A percentile compares a stretch with the other conserved stretches of the same genome.
phyloP scores from a whole-genome alignment of 2,888 invertebrate species.

The Blastobasis lacticolella region DNA sequence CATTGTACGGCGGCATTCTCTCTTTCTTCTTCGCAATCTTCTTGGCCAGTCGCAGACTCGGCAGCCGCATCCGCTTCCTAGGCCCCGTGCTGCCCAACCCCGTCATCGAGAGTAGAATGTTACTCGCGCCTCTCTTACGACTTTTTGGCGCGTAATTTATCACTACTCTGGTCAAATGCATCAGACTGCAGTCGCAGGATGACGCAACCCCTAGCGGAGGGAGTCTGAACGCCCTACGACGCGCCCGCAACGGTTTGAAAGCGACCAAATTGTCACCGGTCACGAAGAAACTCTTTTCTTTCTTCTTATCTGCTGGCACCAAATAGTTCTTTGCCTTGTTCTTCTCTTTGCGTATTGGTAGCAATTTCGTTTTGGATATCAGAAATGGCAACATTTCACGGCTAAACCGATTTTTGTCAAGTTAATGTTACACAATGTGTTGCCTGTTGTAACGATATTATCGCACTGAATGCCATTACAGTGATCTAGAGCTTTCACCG shows the following conservation, averaged over 20 bases:
- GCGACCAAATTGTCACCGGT: slow-evolving; percentile 38
- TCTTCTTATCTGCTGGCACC: slow-evolving; percentile 16
- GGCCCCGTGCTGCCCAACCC: slow-evolving; percentile 45
- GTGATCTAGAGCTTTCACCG: not conserved
- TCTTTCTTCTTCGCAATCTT: slow-evolving; percentile 36
- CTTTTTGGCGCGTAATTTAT: slow-evolving; percentile 48
- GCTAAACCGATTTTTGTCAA: too few relatives aligned
- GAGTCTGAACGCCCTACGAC: slow-evolving; percentile 32
- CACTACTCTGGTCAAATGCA: slow-evolving; percentile 54
- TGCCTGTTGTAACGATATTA: too few relatives aligned
- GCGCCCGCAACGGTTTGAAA: slow-evolving; percentile 30
- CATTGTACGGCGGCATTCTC: slow-evolving; percentile 34
- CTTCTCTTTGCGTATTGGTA: slow-evolving; percentile 38
- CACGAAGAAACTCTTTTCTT: slow-evolving; percentile 31
- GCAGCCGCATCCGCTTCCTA: slow-evolving; percentile 48
- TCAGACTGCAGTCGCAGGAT: slow-evolving; percentile 47
- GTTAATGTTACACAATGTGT: too few relatives aligned
- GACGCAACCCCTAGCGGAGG: slow-evolving; percentile 23
- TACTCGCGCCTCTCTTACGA: slow-evolving; percentile 48
- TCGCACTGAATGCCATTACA: too few relatives aligned
- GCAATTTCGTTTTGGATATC: slow-evolving; percentile 52
- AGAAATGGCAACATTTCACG: slow-evolving; percentile 52
- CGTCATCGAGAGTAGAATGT: slow-evolving; percentile 49
- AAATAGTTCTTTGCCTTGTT: slow-evolving; percentile 24
- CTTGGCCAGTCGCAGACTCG: slow-evolving; percentile 34